These are phyloP conservation scores for Drosophila ohnishii DNA, from an alignment of 1,140 invertebrate genomes.

Conservation along the genomic window DNA sequence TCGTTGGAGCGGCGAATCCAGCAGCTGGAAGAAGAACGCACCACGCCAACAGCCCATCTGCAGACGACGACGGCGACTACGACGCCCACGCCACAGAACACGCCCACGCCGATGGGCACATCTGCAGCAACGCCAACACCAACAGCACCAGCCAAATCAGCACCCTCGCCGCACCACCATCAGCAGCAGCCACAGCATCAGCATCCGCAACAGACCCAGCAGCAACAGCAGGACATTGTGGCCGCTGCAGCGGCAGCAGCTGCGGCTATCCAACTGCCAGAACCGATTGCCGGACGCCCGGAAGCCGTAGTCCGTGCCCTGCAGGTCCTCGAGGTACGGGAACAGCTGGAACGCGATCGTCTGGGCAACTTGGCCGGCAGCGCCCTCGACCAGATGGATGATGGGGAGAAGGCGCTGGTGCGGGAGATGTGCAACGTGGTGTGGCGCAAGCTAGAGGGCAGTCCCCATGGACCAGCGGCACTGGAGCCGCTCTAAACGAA, in stretches of 20 bases:
- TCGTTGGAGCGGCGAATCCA: slow-evolving; percentile 93
- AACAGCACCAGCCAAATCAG: slow-evolving; percentile 74
- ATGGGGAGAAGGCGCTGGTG: slow-evolving; percentile 95
- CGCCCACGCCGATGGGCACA: slow-evolving; percentile 89
- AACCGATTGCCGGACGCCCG: slow-evolving; percentile 86
- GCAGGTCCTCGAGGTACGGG: slow-evolving; percentile 94
- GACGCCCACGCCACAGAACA: slow-evolving; percentile 83
- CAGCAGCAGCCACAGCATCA: slow-evolving; percentile 16
- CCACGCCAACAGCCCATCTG: slow-evolving; percentile 84
- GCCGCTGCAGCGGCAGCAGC: slow-evolving; percentile 73
- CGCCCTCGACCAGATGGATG: slow-evolving; percentile 88
- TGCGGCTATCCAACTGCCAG: slow-evolving; percentile 83
- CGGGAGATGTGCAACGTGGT: slow-evolving; percentile 98
- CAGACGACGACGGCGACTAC: slow-evolving; percentile 80
- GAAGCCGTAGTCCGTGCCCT: slow-evolving; percentile 95
- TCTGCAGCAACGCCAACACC: slow-evolving; percentile 70
- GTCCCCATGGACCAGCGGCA: slow-evolving; percentile 74
- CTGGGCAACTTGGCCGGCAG: slow-evolving; percentile 76
- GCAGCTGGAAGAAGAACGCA: slow-evolving; percentile 92
- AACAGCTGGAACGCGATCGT: slow-evolving; percentile 89
- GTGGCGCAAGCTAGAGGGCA: slow-evolving; percentile 86
- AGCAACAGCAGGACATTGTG: slow-evolving; percentile 56
- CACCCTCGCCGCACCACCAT: slow-evolving; percentile 65
- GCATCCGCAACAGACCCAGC: slow-evolving; percentile 42
- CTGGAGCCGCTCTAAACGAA: slow-evolving; percentile 72